A percentile compares a stretch with the other conserved stretches of the same genome.
phyloP scores from a whole-genome alignment of 2,888 invertebrate genomes.

The Mythimna pallens region DNA sequence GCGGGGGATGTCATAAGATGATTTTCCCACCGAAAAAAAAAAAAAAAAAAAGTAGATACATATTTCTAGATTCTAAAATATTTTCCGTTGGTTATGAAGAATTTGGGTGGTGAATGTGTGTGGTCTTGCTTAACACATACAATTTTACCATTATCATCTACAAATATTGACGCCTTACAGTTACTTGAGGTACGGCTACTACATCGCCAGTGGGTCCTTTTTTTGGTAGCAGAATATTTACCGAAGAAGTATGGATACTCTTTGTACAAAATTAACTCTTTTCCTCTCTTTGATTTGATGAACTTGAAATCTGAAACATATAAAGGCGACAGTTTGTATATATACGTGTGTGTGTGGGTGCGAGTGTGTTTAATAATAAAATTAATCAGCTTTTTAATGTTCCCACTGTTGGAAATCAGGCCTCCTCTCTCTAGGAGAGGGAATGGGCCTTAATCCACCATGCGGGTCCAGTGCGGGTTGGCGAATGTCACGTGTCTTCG shows the following conservation, averaged over 20 bases:
- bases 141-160: conserved; percentile 18
- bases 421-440: too few species aligned
- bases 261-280: conserved; percentile 26
- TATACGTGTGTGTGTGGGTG: too few species aligned
- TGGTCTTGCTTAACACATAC: not conserved
- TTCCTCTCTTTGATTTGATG: conserved; percentile 34
- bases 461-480: too few species aligned
- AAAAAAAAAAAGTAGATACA: too few species aligned
- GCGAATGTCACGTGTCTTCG: too few species aligned
- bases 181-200: conserved; percentile 1
- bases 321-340: too few species aligned
- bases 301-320: conserved; percentile 22
- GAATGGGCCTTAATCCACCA: too few species aligned
- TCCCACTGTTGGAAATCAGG: too few species aligned
- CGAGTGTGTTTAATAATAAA: too few species aligned
- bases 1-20: too few species aligned
- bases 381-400: too few species aligned
- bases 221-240: conserved; percentile 13
- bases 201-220: conserved; percentile 22
- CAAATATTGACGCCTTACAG: conserved; percentile 30
- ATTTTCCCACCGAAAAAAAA: too few species aligned
- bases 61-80: conserved; percentile 25
- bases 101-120: conserved; percentile 36
- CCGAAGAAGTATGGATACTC: conserved; percentile 15
- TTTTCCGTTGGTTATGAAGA: conserved; percentile 18